Evolutionary conservation across 1,140 invertebrate genomes (phyloP).

Genomic region (Mycetomoellerius zeteki): DNA sequence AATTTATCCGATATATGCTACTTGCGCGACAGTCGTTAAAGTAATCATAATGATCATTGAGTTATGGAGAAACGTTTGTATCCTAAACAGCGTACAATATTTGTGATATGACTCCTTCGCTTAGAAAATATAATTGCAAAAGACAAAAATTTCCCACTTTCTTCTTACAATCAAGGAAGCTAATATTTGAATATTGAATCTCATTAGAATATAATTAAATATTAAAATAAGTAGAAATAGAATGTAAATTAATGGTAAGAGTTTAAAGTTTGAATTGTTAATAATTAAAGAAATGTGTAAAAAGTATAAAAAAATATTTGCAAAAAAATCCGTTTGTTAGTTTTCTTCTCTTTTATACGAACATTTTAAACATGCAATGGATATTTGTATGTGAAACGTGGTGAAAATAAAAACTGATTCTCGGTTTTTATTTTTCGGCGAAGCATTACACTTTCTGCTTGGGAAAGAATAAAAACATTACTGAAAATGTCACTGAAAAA

Average conservation of each 20-base stretch:
- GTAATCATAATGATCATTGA: conserved; percentile 41
- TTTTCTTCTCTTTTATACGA: neutral
- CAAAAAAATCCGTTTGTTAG: neutral
- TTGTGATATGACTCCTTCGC: neutral
- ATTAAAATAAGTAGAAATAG: neutral
- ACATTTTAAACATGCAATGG: neutral
- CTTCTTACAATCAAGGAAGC: neutral
- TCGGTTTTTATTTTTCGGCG: neutral
- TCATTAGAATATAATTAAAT: too few relatives aligned
- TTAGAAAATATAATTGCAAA: neutral
- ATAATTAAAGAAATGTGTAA: neutral
- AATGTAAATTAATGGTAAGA: neutral
- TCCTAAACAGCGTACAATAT: neutral
- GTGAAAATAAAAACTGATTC: neutral
- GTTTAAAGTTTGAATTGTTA: neutral
- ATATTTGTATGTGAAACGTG: neutral
- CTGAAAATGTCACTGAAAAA: too few relatives aligned
- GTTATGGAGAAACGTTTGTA: conserved; percentile 25
- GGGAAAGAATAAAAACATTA: neutral
- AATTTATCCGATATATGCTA: conserved; percentile 28
- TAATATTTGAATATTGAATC: neutral
- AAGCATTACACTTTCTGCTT: neutral
- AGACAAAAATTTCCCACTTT: neutral
- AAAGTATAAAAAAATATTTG: neutral
- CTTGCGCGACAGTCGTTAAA: neutral